Percentiles rank a stretch among this genome's conserved stretches.
Evolutionary conservation across 2,113 vertebrate genomes (phyloP).

Genomic region (Pao palembangensis): DNA sequence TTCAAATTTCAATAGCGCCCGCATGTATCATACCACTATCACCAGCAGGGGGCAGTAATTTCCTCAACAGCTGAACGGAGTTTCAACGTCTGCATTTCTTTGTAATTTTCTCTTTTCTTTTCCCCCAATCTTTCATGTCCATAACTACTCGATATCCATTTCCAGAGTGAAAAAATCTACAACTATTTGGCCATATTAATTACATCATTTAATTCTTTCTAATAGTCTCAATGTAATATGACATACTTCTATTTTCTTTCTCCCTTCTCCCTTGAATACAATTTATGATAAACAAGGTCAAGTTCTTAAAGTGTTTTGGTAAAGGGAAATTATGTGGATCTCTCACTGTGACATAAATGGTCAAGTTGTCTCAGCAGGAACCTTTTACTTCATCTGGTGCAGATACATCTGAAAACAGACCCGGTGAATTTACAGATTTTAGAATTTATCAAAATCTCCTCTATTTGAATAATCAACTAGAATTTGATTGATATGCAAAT

Average conservation of each 20-base stretch:
- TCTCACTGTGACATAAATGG: not conserved
- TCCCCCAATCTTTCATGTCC: not conserved
- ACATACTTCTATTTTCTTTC: too few relatives aligned
- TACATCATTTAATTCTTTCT: too few relatives aligned
- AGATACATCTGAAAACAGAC: slow-evolving; percentile 59
- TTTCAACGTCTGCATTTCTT: slow-evolving; percentile 13
- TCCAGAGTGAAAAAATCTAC: too few relatives aligned
- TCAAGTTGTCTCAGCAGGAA: not conserved
- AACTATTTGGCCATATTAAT: too few relatives aligned
- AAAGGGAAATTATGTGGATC: too few relatives aligned
- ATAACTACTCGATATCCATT: too few relatives aligned
- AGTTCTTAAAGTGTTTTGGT: not conserved
- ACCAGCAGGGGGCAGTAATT: slow-evolving; percentile 63
- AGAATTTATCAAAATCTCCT: slow-evolving; percentile 73
- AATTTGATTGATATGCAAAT: slow-evolving; percentile 99
- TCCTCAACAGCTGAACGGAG: slow-evolving; percentile 15
- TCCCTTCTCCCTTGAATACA: too few relatives aligned
- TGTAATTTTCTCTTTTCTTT: not conserved
- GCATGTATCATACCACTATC: too few relatives aligned
- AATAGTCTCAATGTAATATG: too few relatives aligned
- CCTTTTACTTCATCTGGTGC: slow-evolving; percentile 76
- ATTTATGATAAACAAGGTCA: not conserved
- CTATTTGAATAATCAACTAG: slow-evolving; percentile 95
- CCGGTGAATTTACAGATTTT: too few relatives aligned
- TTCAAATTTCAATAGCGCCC: too few relatives aligned